Conservation (phyloP, 2,797 vertebrate genomes). For the Podarcis siculus region DNA sequence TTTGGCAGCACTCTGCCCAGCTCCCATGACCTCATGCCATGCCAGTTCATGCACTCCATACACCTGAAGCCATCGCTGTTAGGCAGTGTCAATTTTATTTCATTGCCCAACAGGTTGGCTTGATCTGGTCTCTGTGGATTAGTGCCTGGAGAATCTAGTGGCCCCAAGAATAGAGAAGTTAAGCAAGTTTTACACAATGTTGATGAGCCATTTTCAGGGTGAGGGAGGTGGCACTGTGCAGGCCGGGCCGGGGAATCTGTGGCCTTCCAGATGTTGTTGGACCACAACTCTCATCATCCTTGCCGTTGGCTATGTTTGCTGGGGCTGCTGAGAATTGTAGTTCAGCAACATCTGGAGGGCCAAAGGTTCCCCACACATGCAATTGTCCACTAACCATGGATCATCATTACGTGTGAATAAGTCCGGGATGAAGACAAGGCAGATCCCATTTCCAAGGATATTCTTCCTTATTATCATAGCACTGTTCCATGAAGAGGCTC, state of each 20-base stretch:
- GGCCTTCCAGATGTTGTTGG: neutral
- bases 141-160: no score
- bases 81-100: neutral
- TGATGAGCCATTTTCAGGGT: no score
- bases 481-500: neutral
- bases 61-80: neutral
- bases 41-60: neutral
- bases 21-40: neutral
- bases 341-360: neutral
- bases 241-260: no score
- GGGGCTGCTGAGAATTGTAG: neutral
- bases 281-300: neutral
- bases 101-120: neutral
- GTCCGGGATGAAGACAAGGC: neutral
- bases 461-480: neutral
- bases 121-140: neutral
- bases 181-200: no score
- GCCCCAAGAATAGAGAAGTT: neutral
- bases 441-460: no score
- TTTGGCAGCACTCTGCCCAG: neutral
- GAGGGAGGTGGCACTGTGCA: no score
- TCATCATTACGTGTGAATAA: no score
- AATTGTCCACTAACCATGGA: no score
- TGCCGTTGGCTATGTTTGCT: neutral
- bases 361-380: no score